Conservation (phyloP, 2,797 vertebrate species). For the Pantherophis alleghaniensis region DNA sequence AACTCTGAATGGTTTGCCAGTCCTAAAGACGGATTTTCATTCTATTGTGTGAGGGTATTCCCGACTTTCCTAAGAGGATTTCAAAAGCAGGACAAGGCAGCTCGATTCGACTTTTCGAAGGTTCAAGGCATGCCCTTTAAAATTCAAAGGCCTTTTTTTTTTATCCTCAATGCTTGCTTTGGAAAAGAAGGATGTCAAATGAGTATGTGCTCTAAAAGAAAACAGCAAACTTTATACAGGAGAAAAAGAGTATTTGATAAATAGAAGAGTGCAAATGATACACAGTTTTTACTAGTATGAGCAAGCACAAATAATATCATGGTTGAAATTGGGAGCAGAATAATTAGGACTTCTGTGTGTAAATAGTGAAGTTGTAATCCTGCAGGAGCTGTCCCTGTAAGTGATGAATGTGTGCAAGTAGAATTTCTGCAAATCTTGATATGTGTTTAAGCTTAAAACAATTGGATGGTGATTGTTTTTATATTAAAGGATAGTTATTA, state of each 20-base stretch:
- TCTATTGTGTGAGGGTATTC: constrained; percentile 76
- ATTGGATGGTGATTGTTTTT: background rate
- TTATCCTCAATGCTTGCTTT: constrained; percentile 43
- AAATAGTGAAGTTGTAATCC: background rate
- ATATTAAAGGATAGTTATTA: background rate
- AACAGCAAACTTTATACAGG: constrained; percentile 9
- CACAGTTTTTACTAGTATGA: constrained; percentile 37
- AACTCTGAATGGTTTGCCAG: constrained; percentile 69
- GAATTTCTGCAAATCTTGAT: background rate
- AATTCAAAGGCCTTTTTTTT: constrained; percentile 44
- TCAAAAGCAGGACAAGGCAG: constrained; percentile 63
- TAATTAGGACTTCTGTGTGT: background rate
- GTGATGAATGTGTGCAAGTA: background rate
- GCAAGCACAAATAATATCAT: background rate
- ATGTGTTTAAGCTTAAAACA: background rate
- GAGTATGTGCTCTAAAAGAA: constrained; percentile 13
- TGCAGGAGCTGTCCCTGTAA: background rate
- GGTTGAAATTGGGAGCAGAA: background rate
- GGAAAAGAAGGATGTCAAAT: constrained; percentile 44
- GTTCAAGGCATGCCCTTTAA: constrained; percentile 43
- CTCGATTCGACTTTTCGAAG: constrained; percentile 46
- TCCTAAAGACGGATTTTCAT: constrained; percentile 74
- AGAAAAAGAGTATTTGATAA: constrained; percentile 40
- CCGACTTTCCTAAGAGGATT: constrained; percentile 73
- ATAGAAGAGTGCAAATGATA: constrained; percentile 46